Evolutionary conservation across 23 tunicate species (phyloP), one percentile per base, ranked within the genome.

Genomic region (Halocynthia roretzi): DNA sequence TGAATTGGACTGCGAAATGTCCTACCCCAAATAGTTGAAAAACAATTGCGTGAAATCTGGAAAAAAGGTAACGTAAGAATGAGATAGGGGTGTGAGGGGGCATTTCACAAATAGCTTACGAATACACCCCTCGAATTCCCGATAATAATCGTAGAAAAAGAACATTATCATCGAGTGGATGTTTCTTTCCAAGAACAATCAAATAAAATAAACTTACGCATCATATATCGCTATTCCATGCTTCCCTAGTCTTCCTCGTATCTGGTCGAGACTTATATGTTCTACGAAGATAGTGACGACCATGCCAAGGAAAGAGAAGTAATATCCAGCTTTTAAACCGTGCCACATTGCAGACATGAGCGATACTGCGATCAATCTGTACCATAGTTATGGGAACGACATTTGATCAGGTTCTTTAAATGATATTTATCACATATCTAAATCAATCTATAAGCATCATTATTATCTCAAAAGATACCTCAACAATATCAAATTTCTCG

Each of bases 301-400:
- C 78, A 73, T 51, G 10, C 78, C 78, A 20, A 73, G 23, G 55
- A 73, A 73, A 8, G 78, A 52, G 19, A 73, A 73, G n/a, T 73
- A 73, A 54, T 73, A 73, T 54, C 78, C 78, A 20, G 78, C 78
- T 23, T 54, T 73, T 18, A 73, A 73, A 18, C 78, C 78, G 55
- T 73, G 78, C 78, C 78, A 73, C 18, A 73, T 21, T 19, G 78
- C 78, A 7, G 78, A 73, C 8, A 73, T 63, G 8, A 73, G 7
- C 7, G 57, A 62, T 7, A 73, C 78, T 54, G 78, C 78, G 6
- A 73, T 51, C 78, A 62, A 73, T 73, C 78, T 73, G 19, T 50
- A 70, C 44, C 10, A 20, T 57, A 57, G n/a, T n/a, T n/a, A n/a
- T n/a, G n/a, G n/a, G n/a, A n/a, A n/a, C n/a, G n/a, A n/a, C n/a